phyloP scores from a whole-genome alignment of 2,888 invertebrate genomes.

The Poecilus cupreus region DNA sequence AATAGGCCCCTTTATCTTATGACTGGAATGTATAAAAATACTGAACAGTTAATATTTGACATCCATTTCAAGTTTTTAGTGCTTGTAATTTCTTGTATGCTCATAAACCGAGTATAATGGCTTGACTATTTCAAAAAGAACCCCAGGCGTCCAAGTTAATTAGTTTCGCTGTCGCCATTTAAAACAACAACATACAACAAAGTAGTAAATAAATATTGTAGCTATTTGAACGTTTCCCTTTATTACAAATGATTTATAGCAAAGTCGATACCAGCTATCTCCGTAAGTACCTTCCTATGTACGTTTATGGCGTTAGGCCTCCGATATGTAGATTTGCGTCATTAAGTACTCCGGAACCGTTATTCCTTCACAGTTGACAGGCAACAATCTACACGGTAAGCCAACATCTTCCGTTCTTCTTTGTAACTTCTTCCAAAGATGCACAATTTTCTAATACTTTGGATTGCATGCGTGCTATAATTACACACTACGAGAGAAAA shows the following conservation, averaged over 20 bases:
- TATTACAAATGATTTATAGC: not conserved
- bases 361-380: conserved; percentile 51
- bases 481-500: not conserved
- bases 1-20: too few relatives aligned
- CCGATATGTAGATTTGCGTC: conserved; percentile 47
- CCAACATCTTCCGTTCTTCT: not conserved
- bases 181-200: too few relatives aligned
- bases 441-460: conserved; percentile 39
- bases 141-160: too few relatives aligned
- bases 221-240: not conserved
- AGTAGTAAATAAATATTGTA: not conserved
- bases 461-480: not conserved
- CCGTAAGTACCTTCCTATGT: not conserved
- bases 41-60: too few relatives aligned
- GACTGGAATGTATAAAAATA: too few relatives aligned
- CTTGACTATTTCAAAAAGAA: too few relatives aligned
- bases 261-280: conserved; percentile 5
- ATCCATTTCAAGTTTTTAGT: too few relatives aligned
- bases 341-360: conserved; percentile 47
- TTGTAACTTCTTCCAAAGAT: not conserved
- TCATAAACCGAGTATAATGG: too few relatives aligned
- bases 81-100: too few relatives aligned
- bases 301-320: conserved; percentile 42
- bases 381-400: conserved; percentile 1
- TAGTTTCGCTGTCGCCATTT: too few relatives aligned